These are phyloP conservation scores for Promerops cafer DNA, from an alignment of 2,113 vertebrate genomes.

Conservation along the genomic window DNA sequence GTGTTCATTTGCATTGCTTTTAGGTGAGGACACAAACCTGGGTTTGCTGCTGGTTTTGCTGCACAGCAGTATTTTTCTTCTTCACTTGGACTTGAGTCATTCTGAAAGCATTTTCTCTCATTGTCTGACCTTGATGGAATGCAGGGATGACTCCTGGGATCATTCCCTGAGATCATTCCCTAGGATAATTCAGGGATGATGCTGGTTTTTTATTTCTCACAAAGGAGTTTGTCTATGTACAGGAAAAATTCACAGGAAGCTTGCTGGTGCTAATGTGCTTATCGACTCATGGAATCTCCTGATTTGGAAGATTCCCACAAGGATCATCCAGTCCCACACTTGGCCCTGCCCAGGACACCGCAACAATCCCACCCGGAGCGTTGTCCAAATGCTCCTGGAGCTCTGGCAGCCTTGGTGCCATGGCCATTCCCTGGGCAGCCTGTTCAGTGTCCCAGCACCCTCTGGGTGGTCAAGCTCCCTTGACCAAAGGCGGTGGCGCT, in stretches of 20 bases:
- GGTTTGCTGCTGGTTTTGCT: neutral
- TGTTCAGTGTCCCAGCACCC: neutral
- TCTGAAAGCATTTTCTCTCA: neutral
- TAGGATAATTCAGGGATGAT: too few species aligned
- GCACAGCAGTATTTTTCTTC: neutral
- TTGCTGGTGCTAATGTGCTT: rapidly evolving
- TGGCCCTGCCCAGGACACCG: neutral
- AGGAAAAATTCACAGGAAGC: neutral
- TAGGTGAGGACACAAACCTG: neutral
- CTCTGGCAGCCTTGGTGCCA: neutral
- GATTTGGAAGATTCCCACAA: neutral
- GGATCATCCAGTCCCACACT: neutral
- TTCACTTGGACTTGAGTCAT: neutral
- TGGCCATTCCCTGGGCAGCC: neutral
- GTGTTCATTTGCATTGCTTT: neutral
- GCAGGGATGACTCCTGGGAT: neutral
- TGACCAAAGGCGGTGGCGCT: neutral
- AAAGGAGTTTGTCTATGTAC: neutral
- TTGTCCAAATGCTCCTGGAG: rapidly evolving
- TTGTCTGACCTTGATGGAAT: neutral
- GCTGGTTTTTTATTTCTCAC: neutral
- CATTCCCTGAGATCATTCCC: neutral
- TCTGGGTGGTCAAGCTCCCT: neutral
- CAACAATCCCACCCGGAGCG: neutral
- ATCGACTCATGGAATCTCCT: too few species aligned